Percentiles rank a stretch among this genome's conserved stretches.
Evolutionary conservation across 2,888 invertebrate genomes (phyloP).

Genomic region (Rhamphomyia laevipes): DNA sequence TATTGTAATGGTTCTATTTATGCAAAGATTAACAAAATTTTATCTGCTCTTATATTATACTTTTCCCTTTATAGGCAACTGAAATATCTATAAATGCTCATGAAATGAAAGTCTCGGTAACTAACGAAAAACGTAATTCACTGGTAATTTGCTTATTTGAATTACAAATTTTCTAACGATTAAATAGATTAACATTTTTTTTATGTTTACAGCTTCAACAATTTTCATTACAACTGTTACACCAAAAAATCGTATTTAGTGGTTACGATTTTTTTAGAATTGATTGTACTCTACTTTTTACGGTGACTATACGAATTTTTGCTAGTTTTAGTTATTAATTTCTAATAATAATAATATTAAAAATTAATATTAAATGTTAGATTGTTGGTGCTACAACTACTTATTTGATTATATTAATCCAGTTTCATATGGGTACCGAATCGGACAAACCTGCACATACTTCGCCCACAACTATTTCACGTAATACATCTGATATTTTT

Average conservation of each 20-base stretch:
- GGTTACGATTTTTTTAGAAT: constrained; percentile 40
- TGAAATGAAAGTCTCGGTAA: constrained; percentile 31
- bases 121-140: constrained; percentile 33
- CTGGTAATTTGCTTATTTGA: constrained; percentile 27
- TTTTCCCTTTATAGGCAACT: constrained; percentile 36
- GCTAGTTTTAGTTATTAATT: too few relatives aligned
- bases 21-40: not conserved
- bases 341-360: not conserved
- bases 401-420: constrained; percentile 38
- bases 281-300: constrained; percentile 38
- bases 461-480: too few relatives aligned
- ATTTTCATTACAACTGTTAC: constrained; percentile 39
- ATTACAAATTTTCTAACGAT: not conserved
- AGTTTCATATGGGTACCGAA: constrained; percentile 31
- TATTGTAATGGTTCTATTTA: not conserved
- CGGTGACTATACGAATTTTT: too few relatives aligned
- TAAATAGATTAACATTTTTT: not conserved
- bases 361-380: constrained; percentile 20
- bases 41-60: too few relatives aligned
- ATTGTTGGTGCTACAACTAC: constrained; percentile 38
- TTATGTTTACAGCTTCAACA: constrained; percentile 34
- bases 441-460: too few relatives aligned
- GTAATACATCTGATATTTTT: too few relatives aligned
- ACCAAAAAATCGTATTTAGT: constrained; percentile 38
- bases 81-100: constrained; percentile 34